These are phyloP conservation scores for Rhagonycha fulva DNA, from an alignment of 2,888 invertebrate species.

Conservation along the genomic window DNA sequence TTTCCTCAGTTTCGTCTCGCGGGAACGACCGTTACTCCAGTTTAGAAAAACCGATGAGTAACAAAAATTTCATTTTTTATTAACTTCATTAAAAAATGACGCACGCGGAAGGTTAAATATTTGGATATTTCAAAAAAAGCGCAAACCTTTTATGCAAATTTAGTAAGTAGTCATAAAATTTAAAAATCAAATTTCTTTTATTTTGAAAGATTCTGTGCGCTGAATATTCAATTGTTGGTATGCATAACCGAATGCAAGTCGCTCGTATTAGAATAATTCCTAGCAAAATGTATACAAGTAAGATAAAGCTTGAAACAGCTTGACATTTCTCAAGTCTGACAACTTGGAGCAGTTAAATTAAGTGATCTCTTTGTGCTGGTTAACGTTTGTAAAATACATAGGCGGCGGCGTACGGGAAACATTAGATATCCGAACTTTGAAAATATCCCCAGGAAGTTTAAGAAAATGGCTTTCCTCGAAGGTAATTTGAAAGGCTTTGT, in stretches of 20 bases:
- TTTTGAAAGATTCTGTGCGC: not conserved
- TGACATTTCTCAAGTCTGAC: conserved; percentile 23
- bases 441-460: conserved; percentile 7
- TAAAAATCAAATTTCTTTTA: not conserved
- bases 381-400: conserved; percentile 10
- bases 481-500: conserved; percentile 1
- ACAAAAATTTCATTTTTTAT: not conserved
- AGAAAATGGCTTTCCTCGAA: conserved; percentile 7
- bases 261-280: conserved; percentile 19
- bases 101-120: not conserved
- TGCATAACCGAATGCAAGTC: not conserved
- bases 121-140: not conserved
- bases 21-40: conserved; percentile 4
- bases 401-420: conserved; percentile 8
- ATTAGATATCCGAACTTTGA: conserved; percentile 14
- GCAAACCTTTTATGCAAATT: not conserved
- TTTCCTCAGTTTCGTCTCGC: conserved; percentile 19
- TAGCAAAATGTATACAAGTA: conserved; percentile 12
- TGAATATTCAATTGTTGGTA: not conserved
- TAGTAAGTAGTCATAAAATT: not conserved
- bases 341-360: conserved; percentile 23
- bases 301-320: conserved; percentile 24
- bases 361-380: conserved; percentile 18
- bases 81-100: not conserved
- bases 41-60: conserved; percentile 1